Percentiles rank a stretch among this genome's conserved stretches.
Conservation (phyloP, 2,797 vertebrate species). For the Sorex maritimensis region DNA sequence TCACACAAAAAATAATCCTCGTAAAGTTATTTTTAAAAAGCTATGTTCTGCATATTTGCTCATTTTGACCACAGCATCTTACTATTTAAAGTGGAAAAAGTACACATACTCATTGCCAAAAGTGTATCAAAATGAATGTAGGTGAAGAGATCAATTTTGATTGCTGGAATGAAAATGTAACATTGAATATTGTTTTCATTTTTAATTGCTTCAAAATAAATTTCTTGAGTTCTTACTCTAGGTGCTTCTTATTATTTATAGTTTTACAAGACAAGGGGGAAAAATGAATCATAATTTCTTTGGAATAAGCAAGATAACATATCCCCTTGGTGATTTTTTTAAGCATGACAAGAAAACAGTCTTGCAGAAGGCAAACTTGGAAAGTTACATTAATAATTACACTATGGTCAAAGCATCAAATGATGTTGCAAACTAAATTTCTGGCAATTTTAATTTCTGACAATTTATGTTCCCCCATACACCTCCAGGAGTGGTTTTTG, state of each 20-base stretch:
- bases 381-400: slow-evolving; percentile 28
- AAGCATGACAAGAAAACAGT: slow-evolving; percentile 76
- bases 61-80: slow-evolving; percentile 29
- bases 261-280: slow-evolving; percentile 75
- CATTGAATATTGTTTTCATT: neutral
- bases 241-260: slow-evolving; percentile 76
- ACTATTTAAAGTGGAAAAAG: neutral
- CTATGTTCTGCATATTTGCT: neutral
- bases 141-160: neutral
- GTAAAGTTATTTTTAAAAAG: slow-evolving; percentile 12
- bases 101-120: slow-evolving; percentile 28
- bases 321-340: slow-evolving; percentile 82
- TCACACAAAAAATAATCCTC: slow-evolving; percentile 49
- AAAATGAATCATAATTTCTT: slow-evolving; percentile 84
- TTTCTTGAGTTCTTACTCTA: slow-evolving; percentile 55
- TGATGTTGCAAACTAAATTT: slow-evolving; percentile 54
- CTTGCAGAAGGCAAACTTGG: slow-evolving; percentile 77
- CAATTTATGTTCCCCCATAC: too few relatives aligned
- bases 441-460: neutral
- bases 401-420: slow-evolving; percentile 28
- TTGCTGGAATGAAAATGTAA: slow-evolving; percentile 19
- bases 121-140: neutral
- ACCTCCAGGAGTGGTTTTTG: too few relatives aligned
- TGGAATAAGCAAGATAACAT: slow-evolving; percentile 77
- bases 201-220: slow-evolving; percentile 50